phyloP scores from a whole-genome alignment of 2,888 invertebrate species.

The Plebejus argus region DNA sequence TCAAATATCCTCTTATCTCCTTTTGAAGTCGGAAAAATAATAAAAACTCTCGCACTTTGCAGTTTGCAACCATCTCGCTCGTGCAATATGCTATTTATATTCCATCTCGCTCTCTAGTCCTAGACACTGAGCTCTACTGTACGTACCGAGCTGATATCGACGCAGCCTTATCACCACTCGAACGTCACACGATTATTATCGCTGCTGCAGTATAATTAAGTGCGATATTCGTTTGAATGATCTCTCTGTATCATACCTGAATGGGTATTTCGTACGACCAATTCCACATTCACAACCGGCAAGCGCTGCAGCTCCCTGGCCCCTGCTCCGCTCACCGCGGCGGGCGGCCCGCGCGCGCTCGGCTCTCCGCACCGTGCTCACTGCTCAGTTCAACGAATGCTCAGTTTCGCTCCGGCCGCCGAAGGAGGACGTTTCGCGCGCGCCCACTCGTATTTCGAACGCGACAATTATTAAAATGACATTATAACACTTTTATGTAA shows the following conservation, averaged over 20 bases:
- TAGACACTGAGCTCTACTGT: constrained; percentile 76
- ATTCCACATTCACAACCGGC: constrained; percentile 58
- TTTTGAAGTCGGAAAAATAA: not conserved
- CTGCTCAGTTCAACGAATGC: no score
- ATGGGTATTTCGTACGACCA: constrained; percentile 76
- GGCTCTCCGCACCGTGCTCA: no score
- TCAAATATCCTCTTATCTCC: no score
- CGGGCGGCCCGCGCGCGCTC: no score
- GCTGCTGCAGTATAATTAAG: constrained; percentile 41
- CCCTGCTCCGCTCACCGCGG: constrained; percentile 52
- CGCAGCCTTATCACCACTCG: constrained; percentile 71
- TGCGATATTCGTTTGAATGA: constrained; percentile 29
- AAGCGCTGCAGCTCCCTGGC: not conserved
- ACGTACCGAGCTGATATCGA: constrained; percentile 77
- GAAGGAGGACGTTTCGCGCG: constrained; percentile 44
- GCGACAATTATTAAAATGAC: constrained; percentile 39
- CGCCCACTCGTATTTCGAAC: constrained; percentile 53
- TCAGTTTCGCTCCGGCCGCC: constrained; percentile 57
- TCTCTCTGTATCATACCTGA: constrained; percentile 72
- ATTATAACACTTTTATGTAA: constrained; percentile 57
- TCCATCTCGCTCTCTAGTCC: constrained; percentile 63
- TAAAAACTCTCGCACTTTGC: constrained; percentile 2
- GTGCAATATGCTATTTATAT: constrained; percentile 40
- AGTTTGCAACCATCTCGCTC: constrained; percentile 50
- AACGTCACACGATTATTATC: constrained; percentile 54